Base-by-base conservation (phyloP, 2,113 vertebrate species). In the Pampusana beccarii region DNA sequence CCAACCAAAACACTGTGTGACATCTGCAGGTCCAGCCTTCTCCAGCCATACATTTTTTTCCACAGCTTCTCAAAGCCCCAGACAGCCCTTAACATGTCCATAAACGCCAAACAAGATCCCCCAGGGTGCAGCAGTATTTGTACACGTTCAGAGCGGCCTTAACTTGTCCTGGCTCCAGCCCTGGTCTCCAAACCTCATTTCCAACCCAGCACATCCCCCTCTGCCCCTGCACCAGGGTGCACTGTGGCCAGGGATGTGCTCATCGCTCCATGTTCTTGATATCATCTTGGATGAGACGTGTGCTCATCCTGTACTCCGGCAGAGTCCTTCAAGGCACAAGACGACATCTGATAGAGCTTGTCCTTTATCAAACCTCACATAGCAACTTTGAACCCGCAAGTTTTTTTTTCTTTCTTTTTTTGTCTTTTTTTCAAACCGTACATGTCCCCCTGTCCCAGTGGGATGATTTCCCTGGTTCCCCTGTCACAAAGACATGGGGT, bases 51-150 rank as follows among this genome's bases (percentile, higher is more conserved):
- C 4, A 1, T 9, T 33, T n/a, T 36, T 62, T 69, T 11, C n/a
- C 44, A 61, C 5, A 70, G n/a, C 31, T 91, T 64, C 24, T 60
- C n/a, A n/a, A 51, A 74, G 40, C 15, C 12, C 56, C 14, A 26
- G 23, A 10, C 28, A 53, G 29, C 42, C 54, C 26, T 36, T 62
- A 34, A 18, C 5, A 4, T 4, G 10, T 15, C 56, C 31, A 13
- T 7, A 7, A 44, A 57, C 0, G 1, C 18, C 1, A 1, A 84
- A 33, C 9, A 66, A 16, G 26, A 9, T 26, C 4, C 14, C 16
- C 13, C 24, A 54, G 56, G 24, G 9, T 56, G 84, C 51, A 57
- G 61, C 57, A 58, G 18, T 34, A 26, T 24, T 38, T 21, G 4
- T 14, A 58, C 28, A 29, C 21, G 20, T n/a, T 85, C 60, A 5